Conservation (phyloP, 2,113 vertebrate genomes). For the Nanger granti region DNA sequence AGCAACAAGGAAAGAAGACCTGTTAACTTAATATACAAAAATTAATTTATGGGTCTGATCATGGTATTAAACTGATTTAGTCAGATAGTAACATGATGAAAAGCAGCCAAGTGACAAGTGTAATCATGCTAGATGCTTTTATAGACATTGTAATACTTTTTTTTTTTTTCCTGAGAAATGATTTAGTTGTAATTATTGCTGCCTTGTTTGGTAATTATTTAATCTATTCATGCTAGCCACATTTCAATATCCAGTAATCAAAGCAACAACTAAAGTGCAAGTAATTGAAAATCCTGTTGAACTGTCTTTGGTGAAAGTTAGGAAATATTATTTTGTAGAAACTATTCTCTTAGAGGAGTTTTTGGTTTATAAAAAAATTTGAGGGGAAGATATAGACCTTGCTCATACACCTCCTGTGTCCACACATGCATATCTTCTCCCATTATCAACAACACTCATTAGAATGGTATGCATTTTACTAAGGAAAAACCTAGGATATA, state of each 20-base stretch:
- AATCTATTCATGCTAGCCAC: not conserved
- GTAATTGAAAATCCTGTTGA: not conserved
- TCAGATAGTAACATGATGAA: not conserved
- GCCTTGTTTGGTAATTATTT: constrained; percentile 14
- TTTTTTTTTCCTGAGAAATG: not conserved
- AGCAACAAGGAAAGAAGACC: not conserved
- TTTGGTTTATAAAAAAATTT: not conserved
- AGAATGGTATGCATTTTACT: not conserved
- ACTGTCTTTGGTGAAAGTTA: not conserved
- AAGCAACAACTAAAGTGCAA: not conserved
- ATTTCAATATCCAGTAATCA: not conserved
- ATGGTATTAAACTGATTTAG: not conserved
- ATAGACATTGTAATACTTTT: not conserved
- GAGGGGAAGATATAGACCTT: not conserved
- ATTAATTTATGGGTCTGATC: not conserved
- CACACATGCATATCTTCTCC: not conserved
- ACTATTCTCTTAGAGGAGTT: not conserved
- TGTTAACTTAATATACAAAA: not conserved
- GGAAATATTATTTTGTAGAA: not conserved
- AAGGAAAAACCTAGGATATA: not conserved
- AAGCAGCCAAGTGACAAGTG: not conserved
- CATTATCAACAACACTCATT: too few species aligned
- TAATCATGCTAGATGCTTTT: not conserved
- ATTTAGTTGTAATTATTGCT: constrained; percentile 20
- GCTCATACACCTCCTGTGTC: not conserved